Conservation (phyloP, 2,797 vertebrate genomes). For the Tiaroga cobitis region DNA sequence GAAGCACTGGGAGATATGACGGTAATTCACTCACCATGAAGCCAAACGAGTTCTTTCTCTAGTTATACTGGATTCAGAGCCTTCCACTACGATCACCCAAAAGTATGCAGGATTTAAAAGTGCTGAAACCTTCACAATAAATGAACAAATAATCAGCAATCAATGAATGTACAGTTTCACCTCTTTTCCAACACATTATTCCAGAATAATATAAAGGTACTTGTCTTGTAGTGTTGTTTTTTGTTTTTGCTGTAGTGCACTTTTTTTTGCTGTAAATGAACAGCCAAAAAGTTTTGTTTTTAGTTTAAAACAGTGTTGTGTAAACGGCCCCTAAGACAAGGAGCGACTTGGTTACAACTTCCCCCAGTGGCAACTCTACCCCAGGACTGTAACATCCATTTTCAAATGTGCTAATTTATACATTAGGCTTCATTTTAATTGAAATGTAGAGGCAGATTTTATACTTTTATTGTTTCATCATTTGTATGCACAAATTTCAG, state of each 20-base stretch:
- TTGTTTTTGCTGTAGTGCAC: background rate
- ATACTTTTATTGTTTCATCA: background rate
- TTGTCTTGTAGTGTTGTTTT: background rate
- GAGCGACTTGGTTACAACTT: no score
- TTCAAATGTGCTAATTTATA: background rate
- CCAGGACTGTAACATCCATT: background rate
- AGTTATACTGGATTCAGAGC: constrained; percentile 28
- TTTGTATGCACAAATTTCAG: background rate
- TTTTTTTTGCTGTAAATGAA: no score
- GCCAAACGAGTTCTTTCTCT: constrained; percentile 35
- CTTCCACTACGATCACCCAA: background rate
- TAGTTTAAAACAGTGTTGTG: background rate
- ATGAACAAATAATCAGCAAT: background rate
- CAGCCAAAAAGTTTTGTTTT: background rate
- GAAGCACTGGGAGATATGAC: constrained; percentile 30
- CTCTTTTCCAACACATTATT: background rate
- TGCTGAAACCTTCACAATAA: constrained; percentile 7
- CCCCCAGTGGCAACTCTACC: background rate
- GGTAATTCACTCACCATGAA: constrained; percentile 44
- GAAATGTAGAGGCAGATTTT: background rate
- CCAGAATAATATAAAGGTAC: background rate
- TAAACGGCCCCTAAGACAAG: background rate
- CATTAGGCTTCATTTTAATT: background rate
- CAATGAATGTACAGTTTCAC: background rate
- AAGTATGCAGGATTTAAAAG: constrained; percentile 36